Evolutionary conservation across 1,140 invertebrate genomes (phyloP).

Genomic region (Drosophila dunni): DNA sequence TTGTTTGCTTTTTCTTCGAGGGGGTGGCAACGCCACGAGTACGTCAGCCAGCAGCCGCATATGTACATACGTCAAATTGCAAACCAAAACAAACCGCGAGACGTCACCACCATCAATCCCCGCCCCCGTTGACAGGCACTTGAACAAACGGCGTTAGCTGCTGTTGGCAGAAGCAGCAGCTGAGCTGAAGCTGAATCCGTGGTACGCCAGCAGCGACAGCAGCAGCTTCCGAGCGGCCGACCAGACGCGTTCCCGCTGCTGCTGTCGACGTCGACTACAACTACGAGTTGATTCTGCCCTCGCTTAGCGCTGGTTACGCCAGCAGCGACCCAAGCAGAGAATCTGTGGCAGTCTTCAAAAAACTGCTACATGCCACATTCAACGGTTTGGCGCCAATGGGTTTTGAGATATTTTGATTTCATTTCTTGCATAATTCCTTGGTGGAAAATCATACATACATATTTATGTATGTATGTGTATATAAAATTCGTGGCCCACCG

Average conservation of each 20-base stretch:
- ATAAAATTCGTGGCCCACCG: neutral
- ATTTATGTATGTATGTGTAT: slow-evolving; percentile 5
- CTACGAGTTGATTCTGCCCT: slow-evolving; percentile 56
- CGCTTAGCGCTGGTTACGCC: slow-evolving; percentile 44
- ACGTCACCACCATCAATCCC: slow-evolving; percentile 37
- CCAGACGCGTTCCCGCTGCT: slow-evolving; percentile 50
- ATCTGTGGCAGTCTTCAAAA: slow-evolving; percentile 40
- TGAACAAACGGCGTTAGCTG: slow-evolving; percentile 56
- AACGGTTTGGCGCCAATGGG: slow-evolving; percentile 40
- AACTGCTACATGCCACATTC: slow-evolving; percentile 28
- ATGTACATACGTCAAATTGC: slow-evolving; percentile 57
- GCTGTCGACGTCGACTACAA: slow-evolving; percentile 67
- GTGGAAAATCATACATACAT: slow-evolving; percentile 26
- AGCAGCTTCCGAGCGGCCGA: slow-evolving; percentile 65
- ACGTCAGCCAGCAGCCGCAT: slow-evolving; percentile 18
- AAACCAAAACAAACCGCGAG: slow-evolving; percentile 73
- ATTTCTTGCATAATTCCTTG: slow-evolving; percentile 38
- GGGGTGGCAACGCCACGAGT: slow-evolving; percentile 40
- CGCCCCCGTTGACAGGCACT: slow-evolving; percentile 33
- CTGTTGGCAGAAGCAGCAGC: slow-evolving; percentile 58
- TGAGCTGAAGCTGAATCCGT: slow-evolving; percentile 52
- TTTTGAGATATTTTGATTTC: neutral
- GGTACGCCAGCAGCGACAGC: slow-evolving; percentile 56
- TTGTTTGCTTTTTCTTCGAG: slow-evolving; percentile 12
- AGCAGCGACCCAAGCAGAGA: slow-evolving; percentile 40